Conservation (phyloP, 2,888 invertebrate genomes). For the Plebejus argus region DNA sequence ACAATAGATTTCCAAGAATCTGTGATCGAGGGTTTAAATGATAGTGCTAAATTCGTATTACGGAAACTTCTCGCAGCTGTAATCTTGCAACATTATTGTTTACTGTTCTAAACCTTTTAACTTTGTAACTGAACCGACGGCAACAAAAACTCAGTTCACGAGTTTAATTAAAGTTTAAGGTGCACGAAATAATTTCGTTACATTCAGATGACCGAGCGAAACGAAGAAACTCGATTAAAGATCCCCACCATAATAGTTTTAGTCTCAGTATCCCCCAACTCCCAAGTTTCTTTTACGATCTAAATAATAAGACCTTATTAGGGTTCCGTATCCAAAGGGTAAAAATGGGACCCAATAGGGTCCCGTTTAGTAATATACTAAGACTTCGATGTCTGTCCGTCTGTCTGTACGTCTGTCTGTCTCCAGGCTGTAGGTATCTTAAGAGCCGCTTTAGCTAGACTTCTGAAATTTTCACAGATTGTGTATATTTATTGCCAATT, state of each 20-base stretch:
- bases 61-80: neutral
- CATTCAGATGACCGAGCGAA: constrained; percentile 25
- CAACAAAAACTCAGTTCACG: neutral
- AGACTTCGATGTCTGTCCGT: no score
- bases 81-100: constrained; percentile 16
- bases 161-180: constrained; percentile 31
- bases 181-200: constrained; percentile 19
- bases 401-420: no score
- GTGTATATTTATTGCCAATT: no score
- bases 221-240: neutral
- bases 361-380: no score
- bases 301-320: neutral
- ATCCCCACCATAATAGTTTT: constrained; percentile 10
- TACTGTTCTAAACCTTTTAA: constrained; percentile 1
- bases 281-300: constrained; percentile 13
- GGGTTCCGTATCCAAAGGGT: no score
- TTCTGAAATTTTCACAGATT: no score
- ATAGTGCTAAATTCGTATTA: neutral
- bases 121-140: constrained; percentile 24
- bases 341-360: no score
- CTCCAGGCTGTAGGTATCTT: no score
- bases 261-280: neutral
- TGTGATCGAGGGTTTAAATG: no score
- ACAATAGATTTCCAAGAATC: no score
- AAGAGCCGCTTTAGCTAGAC: no score